These are phyloP conservation scores for Porphyrio hochstetteri DNA, from an alignment of 2,113 vertebrate genomes.

Conservation along the genomic window DNA sequence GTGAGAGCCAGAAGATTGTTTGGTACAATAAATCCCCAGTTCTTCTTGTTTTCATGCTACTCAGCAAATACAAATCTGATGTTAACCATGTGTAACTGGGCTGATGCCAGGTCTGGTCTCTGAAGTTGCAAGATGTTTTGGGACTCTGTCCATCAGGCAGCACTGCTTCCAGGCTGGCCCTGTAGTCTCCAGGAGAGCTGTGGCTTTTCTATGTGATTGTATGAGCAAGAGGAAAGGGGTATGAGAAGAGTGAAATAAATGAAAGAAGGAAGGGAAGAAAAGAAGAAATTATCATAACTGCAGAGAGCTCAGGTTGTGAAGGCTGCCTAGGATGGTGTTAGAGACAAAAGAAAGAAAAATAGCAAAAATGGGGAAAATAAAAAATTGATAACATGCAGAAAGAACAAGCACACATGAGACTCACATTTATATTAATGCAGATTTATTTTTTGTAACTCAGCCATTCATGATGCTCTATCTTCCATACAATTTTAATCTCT, in stretches of 20 bases:
- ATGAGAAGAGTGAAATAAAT: neutral
- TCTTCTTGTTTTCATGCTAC: neutral
- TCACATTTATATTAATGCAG: neutral
- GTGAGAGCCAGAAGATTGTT: neutral
- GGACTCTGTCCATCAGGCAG: neutral
- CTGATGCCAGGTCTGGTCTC: neutral
- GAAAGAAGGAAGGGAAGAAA: neutral
- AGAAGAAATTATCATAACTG: neutral
- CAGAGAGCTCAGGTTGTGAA: neutral
- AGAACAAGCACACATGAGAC: neutral
- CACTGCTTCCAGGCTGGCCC: neutral
- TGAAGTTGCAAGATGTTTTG: neutral
- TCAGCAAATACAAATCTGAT: slow-evolving; percentile 21
- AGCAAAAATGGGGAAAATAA: neutral
- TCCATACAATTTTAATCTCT: slow-evolving; percentile 6
- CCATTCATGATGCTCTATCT: neutral
- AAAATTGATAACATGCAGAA: neutral
- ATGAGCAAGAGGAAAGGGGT: neutral
- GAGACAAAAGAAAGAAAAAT: neutral
- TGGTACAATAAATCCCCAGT: slow-evolving; percentile 9
- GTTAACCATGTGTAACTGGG: neutral
- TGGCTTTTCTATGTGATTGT: neutral
- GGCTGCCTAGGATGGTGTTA: neutral
- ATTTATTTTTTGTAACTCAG: neutral
- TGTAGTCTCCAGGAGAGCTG: neutral